phyloP scores from a whole-genome alignment of 2,888 invertebrate genomes.

The Ormyrus nitidulus region DNA sequence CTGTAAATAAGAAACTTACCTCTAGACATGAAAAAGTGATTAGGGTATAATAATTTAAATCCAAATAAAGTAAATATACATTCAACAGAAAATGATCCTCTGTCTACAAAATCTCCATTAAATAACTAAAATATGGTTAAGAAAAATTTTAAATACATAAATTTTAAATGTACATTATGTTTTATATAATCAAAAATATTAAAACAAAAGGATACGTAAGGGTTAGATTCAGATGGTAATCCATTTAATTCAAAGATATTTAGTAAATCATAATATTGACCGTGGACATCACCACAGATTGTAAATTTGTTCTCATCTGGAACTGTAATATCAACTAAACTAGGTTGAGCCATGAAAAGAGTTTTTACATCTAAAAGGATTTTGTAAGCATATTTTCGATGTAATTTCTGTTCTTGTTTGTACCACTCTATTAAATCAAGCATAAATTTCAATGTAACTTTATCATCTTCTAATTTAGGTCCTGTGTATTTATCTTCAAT shows the following conservation, averaged over 20 bases:
- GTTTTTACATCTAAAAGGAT: slow-evolving; percentile 93
- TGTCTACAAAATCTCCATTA: slow-evolving; percentile 99
- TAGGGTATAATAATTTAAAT: slow-evolving; percentile 95
- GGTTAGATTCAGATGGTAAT: slow-evolving; percentile 95
- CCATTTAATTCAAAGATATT: slow-evolving; percentile 98
- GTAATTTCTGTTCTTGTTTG: slow-evolving; percentile 93
- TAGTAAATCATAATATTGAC: slow-evolving; percentile 98
- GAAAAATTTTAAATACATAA: slow-evolving; percentile 55
- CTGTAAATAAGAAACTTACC: slow-evolving; percentile 79
- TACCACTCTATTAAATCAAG: slow-evolving; percentile 92
- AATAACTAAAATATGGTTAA: slow-evolving; percentile 81
- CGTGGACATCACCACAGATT: slow-evolving; percentile 99
- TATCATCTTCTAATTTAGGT: slow-evolving; percentile 90
- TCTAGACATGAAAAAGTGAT: slow-evolving; percentile 98
- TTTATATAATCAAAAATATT: slow-evolving; percentile 14
- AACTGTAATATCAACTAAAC: slow-evolving; percentile 93
- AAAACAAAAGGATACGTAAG: slow-evolving; percentile 83
- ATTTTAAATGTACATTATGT: slow-evolving; percentile 5
- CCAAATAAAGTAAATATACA: slow-evolving; percentile 98
- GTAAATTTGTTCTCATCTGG: slow-evolving; percentile 94
- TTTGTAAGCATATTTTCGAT: slow-evolving; percentile 98
- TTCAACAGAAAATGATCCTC: slow-evolving; percentile 99
- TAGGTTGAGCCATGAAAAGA: slow-evolving; percentile 89
- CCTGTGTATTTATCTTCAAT: slow-evolving; percentile 97
- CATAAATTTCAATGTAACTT: slow-evolving; percentile 93